Percentiles rank a stretch among this genome's conserved stretches.
Conservation (phyloP, 2,113 vertebrate genomes). For the Equus quagga region DNA sequence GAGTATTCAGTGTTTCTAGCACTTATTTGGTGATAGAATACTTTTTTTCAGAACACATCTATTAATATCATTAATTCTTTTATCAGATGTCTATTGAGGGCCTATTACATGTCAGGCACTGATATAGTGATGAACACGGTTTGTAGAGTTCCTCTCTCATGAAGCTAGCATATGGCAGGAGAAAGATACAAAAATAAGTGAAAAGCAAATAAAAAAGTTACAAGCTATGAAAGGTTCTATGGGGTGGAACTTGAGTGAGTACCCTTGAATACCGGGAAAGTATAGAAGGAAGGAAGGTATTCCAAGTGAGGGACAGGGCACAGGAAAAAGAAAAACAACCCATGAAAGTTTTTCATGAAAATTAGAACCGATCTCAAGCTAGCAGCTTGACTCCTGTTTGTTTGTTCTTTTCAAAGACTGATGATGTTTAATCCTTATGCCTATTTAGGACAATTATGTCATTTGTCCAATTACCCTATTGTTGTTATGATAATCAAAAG, state of each 20-base stretch:
- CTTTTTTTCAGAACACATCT: background rate
- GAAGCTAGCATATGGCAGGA: background rate
- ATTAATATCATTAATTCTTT: background rate
- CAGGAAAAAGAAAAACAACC: background rate
- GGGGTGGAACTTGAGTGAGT: background rate
- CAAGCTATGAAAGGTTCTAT: background rate
- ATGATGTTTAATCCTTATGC: background rate
- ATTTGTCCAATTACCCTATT: constrained; percentile 12
- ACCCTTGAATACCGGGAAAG: background rate
- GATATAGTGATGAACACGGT: background rate
- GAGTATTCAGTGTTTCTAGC: background rate
- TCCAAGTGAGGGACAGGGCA: background rate
- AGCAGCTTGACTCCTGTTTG: background rate
- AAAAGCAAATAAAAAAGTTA: background rate
- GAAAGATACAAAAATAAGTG: background rate
- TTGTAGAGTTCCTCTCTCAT: background rate
- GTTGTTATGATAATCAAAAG: constrained; percentile 6
- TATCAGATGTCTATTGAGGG: background rate
- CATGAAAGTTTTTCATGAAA: background rate
- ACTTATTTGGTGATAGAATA: background rate
- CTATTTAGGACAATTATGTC: background rate
- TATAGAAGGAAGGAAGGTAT: background rate
- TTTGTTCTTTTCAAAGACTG: constrained; percentile 4
- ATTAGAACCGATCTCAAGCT: background rate
- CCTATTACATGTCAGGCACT: background rate